Percentiles rank a stretch among this genome's conserved stretches.
These are phyloP conservation scores for Ophioninae sp. DNA, from an alignment of 2,888 invertebrate species.

Conservation along the genomic window DNA sequence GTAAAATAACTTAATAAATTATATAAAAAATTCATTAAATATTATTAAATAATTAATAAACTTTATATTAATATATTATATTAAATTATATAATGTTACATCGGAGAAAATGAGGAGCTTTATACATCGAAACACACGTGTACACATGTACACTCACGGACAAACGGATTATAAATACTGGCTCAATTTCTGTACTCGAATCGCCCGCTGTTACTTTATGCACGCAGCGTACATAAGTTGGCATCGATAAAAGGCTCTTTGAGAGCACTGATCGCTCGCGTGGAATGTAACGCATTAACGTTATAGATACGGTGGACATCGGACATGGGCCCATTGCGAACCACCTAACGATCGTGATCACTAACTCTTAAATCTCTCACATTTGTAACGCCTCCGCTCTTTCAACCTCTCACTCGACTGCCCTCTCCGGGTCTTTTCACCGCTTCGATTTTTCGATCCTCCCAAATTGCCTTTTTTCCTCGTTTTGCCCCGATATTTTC, in stretches of 20 bases:
- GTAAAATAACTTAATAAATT: too few relatives aligned
- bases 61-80: background rate
- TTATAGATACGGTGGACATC: conserved; percentile 73
- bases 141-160: conserved; percentile 37
- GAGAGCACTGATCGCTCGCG: conserved; percentile 25
- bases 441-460: conserved; percentile 12
- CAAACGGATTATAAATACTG: conserved; percentile 48
- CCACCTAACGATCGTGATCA: conserved; percentile 71
- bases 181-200: conserved; percentile 10
- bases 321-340: conserved; percentile 68
- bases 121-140: background rate
- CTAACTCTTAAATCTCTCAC: conserved; percentile 72
- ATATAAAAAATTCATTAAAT: too few relatives aligned
- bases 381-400: conserved; percentile 67
- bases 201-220: conserved; percentile 59
- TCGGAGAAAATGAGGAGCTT: background rate
- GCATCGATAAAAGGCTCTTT: conserved; percentile 45
- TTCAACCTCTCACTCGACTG: conserved; percentile 41
- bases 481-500: conserved; percentile 50
- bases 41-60: background rate
- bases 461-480: conserved; percentile 11
- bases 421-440: background rate
- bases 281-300: conserved; percentile 75
- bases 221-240: conserved; percentile 55
- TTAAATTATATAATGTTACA: background rate